These are phyloP conservation scores for Orchesella cincta DNA, from an alignment of 1,140 invertebrate species.

Conservation along the genomic window DNA sequence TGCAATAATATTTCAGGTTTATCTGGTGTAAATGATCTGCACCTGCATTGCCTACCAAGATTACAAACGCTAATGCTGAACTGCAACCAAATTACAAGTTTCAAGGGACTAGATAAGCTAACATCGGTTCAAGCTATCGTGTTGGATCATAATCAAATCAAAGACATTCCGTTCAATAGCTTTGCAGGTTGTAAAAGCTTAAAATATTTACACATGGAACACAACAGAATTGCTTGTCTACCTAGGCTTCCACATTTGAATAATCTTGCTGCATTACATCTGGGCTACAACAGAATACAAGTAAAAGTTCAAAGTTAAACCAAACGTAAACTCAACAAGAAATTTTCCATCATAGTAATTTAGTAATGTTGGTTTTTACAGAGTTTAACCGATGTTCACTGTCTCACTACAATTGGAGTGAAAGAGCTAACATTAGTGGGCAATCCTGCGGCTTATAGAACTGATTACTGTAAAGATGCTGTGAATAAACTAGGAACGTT, in stretches of 20 bases:
- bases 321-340: neutral
- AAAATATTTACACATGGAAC: constrained; percentile 44
- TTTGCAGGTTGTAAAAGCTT: constrained; percentile 43
- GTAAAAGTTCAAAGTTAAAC: constrained; percentile 6
- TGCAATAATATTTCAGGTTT: constrained; percentile 31
- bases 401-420: neutral
- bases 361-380: constrained; percentile 1
- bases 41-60: constrained; percentile 39
- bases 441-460: constrained; percentile 24
- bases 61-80: constrained; percentile 42
- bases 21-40: constrained; percentile 22
- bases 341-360: neutral
- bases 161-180: constrained; percentile 36
- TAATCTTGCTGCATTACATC: constrained; percentile 36
- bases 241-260: constrained; percentile 38
- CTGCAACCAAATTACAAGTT: constrained; percentile 39
- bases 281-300: constrained; percentile 46
- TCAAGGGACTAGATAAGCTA: constrained; percentile 36
- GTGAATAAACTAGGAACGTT: constrained; percentile 8
- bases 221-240: constrained; percentile 37
- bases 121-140: constrained; percentile 38
- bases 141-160: constrained; percentile 43
- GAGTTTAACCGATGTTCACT: constrained; percentile 31
- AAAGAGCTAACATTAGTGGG: constrained; percentile 29
- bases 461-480: constrained; percentile 29